Percentiles rank a stretch among this genome's conserved stretches.
phyloP scores from a whole-genome alignment of 1,140 invertebrate genomes.

The Drosophila mayri region DNA sequence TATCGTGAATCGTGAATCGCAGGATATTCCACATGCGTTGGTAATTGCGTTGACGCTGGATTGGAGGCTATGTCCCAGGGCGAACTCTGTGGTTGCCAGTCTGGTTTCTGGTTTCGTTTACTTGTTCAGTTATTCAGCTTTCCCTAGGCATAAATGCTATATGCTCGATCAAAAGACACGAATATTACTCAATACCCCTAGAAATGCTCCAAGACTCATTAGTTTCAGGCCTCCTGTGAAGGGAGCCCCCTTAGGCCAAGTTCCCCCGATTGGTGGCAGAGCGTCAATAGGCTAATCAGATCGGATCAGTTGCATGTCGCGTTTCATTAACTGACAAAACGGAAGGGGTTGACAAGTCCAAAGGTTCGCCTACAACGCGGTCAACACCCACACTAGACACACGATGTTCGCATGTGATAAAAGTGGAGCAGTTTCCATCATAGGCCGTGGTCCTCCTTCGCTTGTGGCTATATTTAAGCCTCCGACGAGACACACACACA shows the following conservation, averaged over 20 bases:
- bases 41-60: conserved; percentile 63
- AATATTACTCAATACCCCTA: not conserved
- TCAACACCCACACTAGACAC: conserved; percentile 30
- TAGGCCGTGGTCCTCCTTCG: conserved; percentile 4
- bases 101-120: conserved; percentile 7
- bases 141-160: not conserved
- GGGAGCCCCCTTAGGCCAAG: too few species aligned
- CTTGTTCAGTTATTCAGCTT: not conserved
- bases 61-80: conserved; percentile 27
- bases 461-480: conserved; percentile 52
- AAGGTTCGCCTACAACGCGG: conserved; percentile 3
- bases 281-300: conserved; percentile 38
- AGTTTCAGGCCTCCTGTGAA: not conserved
- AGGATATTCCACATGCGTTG: conserved; percentile 56
- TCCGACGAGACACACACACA: conserved; percentile 10
- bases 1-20: conserved; percentile 30
- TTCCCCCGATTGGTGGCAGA: not conserved
- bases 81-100: conserved; percentile 49
- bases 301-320: conserved; percentile 46
- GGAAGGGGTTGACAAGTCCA: conserved; percentile 15
- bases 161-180: not conserved
- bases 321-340: conserved; percentile 49
- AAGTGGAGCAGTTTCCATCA: conserved; percentile 54
- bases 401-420: conserved; percentile 74
- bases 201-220: not conserved